Evolutionary conservation across 1,140 invertebrate species (phyloP), one percentile per base, ranked within the genome.

Genomic region (Cephus cinctus): DNA sequence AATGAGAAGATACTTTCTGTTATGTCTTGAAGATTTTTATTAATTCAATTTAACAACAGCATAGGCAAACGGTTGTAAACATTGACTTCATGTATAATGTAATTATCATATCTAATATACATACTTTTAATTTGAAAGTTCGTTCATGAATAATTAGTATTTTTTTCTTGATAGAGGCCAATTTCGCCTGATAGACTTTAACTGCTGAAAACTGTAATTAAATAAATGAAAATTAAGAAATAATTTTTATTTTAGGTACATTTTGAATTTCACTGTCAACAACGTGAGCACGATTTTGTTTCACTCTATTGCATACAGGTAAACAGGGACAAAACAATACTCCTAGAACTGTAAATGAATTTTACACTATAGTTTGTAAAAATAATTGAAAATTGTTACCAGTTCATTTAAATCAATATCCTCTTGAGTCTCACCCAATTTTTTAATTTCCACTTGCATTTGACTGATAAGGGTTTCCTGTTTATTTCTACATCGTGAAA

Each of bases 401-500:
- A 69, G 67, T 53, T 76, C 61, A 48, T 73, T 67, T 14, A 75
- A 49, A 38, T 73, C 59, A 25, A 56, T 38, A 54, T 74, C 63
- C 48, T 71, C 66, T 41, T 66, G 47, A 23, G 63, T 55, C 12
- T 75, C 63, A 4, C 57, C 48, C 23, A 76, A 50, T 47, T 71
- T 75, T 53, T 64, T 63, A 46, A 71, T 77, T 43, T 77, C 74
- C 36, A 61, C 47, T 53, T 73, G 59, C 65, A 77, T 68, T 41
- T 71, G 65, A 42, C 47, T 48, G 8, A 75, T 49, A 11, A 75
- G 51, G 43, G 52, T 44, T 15, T 69, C 65, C 61, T 77, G 75
- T 49, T 75, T 77, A 9, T 47, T 62, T 15, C 74, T 76, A 32
- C 44, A 54, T n/a, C 15, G 52, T 21, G 41, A 50, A 46, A 40